Evolutionary conservation across 2,888 invertebrate genomes (phyloP), one percentile per base, ranked within the genome.

Genomic region (Dermolepida albohirtum): DNA sequence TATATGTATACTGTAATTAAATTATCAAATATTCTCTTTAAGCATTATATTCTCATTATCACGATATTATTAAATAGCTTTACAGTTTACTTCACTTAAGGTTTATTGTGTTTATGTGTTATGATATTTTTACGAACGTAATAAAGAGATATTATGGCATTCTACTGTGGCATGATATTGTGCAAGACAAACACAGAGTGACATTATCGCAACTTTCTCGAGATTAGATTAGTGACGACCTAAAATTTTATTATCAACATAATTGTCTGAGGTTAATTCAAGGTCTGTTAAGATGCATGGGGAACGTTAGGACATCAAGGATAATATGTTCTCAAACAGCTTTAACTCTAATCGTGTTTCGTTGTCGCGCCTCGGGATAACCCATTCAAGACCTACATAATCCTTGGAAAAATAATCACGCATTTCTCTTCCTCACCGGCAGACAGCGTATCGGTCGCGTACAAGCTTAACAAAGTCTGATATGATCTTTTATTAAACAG

Each of bases 291-390:
- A 69, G 39, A 39, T 54, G 54, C 54, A 39, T 16, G 64, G 70
- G 66, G 70, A 74, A 74, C 75, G 75, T 54, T 34, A 40, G 54
- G 16, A 40, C 14, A 39, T 14, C n/a, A 40, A 54, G 40, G 39
- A 40, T 17, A 39, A 76, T 76, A 73, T 76, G 77, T 74, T 73
- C 73, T 73, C 70, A 71, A 74, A 76, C 72, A 72, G 72, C 75
- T 74, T 70, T 70, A 76, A 74, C 73, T 76, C 74, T 78, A 76
- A 77, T 77, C 77, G 77, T 73, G 72, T 76, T 77, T 76, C 75
- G 73, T 74, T 77, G 77, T 76, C 74, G 73, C 72, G 75, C 74
- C 76, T 73, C 75, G 70, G 74, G 75, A 77, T 74, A 73, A 74
- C 72, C 74, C 74, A 74, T 76, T 74, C 70, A 67, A 73, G 16